Percentiles rank a stretch among this genome's conserved stretches.
These are phyloP conservation scores for Anodontia alba DNA, from an alignment of 2,888 invertebrate genomes.

Conservation along the genomic window DNA sequence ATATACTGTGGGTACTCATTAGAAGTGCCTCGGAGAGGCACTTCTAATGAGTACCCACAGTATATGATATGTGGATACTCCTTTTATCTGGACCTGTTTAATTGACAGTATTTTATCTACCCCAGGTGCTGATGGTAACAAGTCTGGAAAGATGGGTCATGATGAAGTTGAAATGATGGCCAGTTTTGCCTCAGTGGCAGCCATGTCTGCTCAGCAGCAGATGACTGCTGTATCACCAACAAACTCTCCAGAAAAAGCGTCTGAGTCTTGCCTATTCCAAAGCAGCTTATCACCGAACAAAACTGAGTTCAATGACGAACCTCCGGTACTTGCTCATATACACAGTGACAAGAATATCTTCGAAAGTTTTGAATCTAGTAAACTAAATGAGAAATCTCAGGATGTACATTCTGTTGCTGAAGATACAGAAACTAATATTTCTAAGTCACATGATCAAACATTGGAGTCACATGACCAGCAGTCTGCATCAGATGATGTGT, in stretches of 20 bases:
- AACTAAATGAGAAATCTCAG: background rate
- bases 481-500: constrained; percentile 7
- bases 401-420: background rate
- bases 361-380: constrained; percentile 4
- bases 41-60: too few species aligned
- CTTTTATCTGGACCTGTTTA: background rate
- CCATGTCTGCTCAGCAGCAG: constrained; percentile 32
- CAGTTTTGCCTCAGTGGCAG: constrained; percentile 58
- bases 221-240: too few species aligned
- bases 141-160: constrained; percentile 39
- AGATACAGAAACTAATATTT: too few species aligned
- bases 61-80: too few species aligned
- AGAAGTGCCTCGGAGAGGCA: too few species aligned
- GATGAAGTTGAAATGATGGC: constrained; percentile 44
- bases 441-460: background rate
- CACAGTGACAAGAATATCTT: background rate
- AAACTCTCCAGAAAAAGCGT: background rate
- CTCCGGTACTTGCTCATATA: background rate
- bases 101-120: background rate
- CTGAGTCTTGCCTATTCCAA: constrained; percentile 3
- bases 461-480: background rate
- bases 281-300: background rate
- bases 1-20: too few species aligned
- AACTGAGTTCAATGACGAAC: background rate
- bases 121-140: background rate